Conservation (phyloP, 1,140 invertebrate species). For the Trichogramma pretiosum region DNA sequence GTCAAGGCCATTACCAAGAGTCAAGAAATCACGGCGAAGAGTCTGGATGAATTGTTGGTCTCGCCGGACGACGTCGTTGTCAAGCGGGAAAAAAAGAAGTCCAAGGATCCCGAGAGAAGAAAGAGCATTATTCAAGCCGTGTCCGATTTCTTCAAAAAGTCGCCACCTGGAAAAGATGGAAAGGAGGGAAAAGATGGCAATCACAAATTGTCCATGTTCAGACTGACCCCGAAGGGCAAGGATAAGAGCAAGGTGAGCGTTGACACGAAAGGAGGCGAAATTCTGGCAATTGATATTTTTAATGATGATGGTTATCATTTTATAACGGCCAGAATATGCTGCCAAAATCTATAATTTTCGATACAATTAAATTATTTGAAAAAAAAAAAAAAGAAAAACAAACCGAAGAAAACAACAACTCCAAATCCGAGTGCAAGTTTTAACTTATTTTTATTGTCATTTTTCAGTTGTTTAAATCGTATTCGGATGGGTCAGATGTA, state of each 20-base stretch:
- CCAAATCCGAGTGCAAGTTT: slow-evolving; percentile 10
- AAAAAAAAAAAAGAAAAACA: too few relatives aligned
- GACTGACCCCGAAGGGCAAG: slow-evolving; percentile 57
- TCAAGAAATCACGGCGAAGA: slow-evolving; percentile 27
- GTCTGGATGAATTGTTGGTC: slow-evolving; percentile 35
- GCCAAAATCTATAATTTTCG: too few relatives aligned
- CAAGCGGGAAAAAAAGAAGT: slow-evolving; percentile 40
- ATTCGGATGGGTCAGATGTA: slow-evolving; percentile 46
- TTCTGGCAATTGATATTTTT: too few relatives aligned
- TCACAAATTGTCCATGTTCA: slow-evolving; percentile 49
- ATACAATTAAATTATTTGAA: too few relatives aligned
- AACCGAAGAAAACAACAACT: too few relatives aligned
- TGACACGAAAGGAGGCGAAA: too few relatives aligned
- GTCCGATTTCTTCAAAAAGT: slow-evolving; percentile 67
- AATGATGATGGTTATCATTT: too few relatives aligned
- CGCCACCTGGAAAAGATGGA: slow-evolving; percentile 39
- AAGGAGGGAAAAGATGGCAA: slow-evolving; percentile 1
- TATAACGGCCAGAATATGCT: too few relatives aligned
- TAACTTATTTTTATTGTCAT: slow-evolving; percentile 35
- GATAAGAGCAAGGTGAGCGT: slow-evolving; percentile 62
- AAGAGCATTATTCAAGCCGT: slow-evolving; percentile 79
- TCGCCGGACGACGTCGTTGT: slow-evolving; percentile 17
- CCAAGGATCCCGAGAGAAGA: slow-evolving; percentile 60
- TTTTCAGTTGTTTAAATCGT: slow-evolving; percentile 44
- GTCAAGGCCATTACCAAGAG: slow-evolving; percentile 29